Evolutionary conservation across 2,113 vertebrate genomes (phyloP).

Genomic region (Cololabis saira): DNA sequence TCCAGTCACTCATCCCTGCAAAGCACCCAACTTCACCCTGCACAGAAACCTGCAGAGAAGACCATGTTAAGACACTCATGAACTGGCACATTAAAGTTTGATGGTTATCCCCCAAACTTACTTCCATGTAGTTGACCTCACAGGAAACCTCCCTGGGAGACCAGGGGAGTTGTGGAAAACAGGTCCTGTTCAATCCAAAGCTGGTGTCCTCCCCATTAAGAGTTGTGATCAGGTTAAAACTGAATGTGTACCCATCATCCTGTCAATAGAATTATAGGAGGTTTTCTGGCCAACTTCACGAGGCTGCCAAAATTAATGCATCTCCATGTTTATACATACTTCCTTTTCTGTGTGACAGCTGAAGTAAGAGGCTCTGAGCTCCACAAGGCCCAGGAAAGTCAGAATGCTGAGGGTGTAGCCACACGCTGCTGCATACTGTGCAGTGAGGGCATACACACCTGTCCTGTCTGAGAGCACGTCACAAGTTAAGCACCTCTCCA

Average conservation of each 20-base stretch:
- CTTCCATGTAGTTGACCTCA: conserved; percentile 80
- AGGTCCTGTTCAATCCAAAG: conserved; percentile 61
- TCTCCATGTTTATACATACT: conserved; percentile 28
- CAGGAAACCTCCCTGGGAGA: conserved; percentile 71
- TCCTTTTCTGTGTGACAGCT: conserved; percentile 68
- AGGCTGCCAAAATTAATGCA: not conserved
- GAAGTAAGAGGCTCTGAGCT: conserved; percentile 75
- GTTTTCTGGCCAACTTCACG: not conserved
- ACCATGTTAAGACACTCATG: too few species aligned
- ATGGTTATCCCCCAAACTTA: conserved; percentile 5
- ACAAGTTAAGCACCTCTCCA: not conserved
- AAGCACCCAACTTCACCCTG: conserved; percentile 40
- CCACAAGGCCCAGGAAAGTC: conserved; percentile 1
- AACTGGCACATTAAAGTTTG: not conserved
- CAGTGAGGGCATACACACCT: conserved; percentile 53
- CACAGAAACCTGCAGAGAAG: conserved; percentile 59
- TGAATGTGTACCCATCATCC: conserved; percentile 61
- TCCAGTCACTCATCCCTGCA: conserved; percentile 12
- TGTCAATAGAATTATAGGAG: not conserved
- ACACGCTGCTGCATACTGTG: conserved; percentile 57
- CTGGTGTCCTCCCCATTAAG: conserved; percentile 9
- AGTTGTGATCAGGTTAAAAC: conserved; percentile 52
- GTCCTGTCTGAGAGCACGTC: conserved; percentile 31
- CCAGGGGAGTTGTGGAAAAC: conserved; percentile 40
- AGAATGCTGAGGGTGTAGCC: conserved; percentile 64